Evolutionary conservation across 2,113 vertebrate species (phyloP), one percentile per base, ranked within the genome.

Genomic region (Anser brachyrhynchus): DNA sequence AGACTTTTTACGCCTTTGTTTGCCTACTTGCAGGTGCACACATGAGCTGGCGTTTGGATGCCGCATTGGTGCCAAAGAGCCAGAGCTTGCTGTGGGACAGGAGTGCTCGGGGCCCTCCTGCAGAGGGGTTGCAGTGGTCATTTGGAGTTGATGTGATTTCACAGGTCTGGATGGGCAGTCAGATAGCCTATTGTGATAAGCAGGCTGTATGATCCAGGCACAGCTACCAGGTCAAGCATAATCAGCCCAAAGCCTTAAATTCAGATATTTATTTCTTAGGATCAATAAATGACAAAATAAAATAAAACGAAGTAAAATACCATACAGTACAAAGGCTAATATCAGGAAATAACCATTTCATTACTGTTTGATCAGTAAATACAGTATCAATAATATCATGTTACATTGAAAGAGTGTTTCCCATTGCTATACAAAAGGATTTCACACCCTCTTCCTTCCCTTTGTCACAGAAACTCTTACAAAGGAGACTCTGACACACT

Each of bases 181-280:
- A 59, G 21, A 10, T 2, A 59, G 43, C 29, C 62, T 13, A 20
- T 39, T 23, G 54, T 59, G 66, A 13, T 11, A 31, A 52, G 57
- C 71, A 61, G 31, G 18, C 51, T 80, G 41, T 9, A 6, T 9
- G 59, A 64, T 20, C 81, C 64, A 81, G 69, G 22, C 72, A 66
- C 28, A 19, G 43, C 64, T 79, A 43, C 13, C 65, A 25, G 44
- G 61, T 62, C 65, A 88, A 90, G 22, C 29, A 84, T 28, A 43
- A 84, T 16, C 55, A 73, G 23, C 33, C 49, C 89, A 25, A 25
- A 87, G 64, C 11, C 62, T 87, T 91, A 84, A 72, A 90, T 78
- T 44, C 41, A 15, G 52, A 67, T 96, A 79, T 97, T 97, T 97
- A 97, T 97, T 97, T 93, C 74, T 87, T 58, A 89, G 89, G 91